Conservation (phyloP, 1,140 invertebrate species). For the Nephila pilipes region DNA sequence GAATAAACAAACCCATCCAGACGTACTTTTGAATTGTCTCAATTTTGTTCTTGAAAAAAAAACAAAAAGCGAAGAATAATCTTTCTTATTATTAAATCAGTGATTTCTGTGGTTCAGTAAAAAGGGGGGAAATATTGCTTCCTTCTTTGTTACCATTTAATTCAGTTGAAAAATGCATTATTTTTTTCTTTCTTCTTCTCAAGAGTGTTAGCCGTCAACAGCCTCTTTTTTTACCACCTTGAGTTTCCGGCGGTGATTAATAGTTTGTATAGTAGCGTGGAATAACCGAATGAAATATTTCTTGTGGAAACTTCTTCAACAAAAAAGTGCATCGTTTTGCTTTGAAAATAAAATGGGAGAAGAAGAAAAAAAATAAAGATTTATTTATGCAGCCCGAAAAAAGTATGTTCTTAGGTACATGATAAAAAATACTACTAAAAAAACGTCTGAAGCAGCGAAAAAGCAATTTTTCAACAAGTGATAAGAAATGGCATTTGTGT, state of each 20-base stretch:
- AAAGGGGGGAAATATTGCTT: not conserved
- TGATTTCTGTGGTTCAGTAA: not conserved
- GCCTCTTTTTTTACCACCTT: not conserved
- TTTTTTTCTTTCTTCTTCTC: too few relatives aligned
- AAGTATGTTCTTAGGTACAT: not conserved
- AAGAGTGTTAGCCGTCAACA: not conserved
- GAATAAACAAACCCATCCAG: too few relatives aligned
- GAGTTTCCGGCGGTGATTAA: not conserved
- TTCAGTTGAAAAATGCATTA: not conserved
- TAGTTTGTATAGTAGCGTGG: not conserved
- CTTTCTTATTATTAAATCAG: not conserved
- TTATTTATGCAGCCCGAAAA: not conserved
- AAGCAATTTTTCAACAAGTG: not conserved
- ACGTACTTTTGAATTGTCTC: too few relatives aligned
- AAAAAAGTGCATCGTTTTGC: not conserved
- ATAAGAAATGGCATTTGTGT: not conserved
- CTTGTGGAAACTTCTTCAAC: not conserved
- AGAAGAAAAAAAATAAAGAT: not conserved
- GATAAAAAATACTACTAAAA: too few relatives aligned
- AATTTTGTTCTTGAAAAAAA: too few relatives aligned
- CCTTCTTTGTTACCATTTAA: not conserved
- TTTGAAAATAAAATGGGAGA: not conserved
- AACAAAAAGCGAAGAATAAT: not conserved
- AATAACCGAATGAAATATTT: constrained; percentile 1
- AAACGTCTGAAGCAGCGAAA: too few relatives aligned